Conservation (phyloP, 2,797 vertebrate genomes). For the Sebastiscus tertius region DNA sequence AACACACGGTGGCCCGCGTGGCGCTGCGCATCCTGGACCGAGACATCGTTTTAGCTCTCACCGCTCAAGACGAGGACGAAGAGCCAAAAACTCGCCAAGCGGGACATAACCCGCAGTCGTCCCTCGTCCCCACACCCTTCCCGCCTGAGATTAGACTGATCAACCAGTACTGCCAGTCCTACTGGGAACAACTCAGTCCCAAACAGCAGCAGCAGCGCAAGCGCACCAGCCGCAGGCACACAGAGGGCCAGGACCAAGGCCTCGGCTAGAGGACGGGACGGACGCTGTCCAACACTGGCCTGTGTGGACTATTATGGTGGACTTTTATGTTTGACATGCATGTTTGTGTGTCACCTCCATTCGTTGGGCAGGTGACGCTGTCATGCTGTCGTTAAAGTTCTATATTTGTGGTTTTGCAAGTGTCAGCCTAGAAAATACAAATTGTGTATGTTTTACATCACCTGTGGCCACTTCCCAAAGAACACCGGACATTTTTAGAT, state of each 20-base stretch:
- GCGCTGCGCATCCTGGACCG: constrained; percentile 84
- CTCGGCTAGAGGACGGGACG: constrained; percentile 62
- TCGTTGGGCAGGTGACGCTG: constrained; percentile 36
- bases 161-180: constrained; percentile 87
- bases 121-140: constrained; percentile 63
- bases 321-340: constrained; percentile 60
- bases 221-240: constrained; percentile 80
- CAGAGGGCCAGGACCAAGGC: constrained; percentile 78
- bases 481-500: neutral
- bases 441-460: constrained; percentile 43
- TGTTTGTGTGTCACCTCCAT: constrained; percentile 48
- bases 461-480: constrained; percentile 37
- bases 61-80: constrained; percentile 76
- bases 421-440: constrained; percentile 34
- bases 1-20: constrained; percentile 84
- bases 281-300: constrained; percentile 24
- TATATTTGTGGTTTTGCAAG: constrained; percentile 57
- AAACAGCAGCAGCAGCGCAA: constrained; percentile 77
- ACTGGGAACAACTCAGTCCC: constrained; percentile 82
- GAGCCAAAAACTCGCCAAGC: constrained; percentile 50
- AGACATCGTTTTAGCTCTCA: constrained; percentile 85
- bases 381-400: constrained; percentile 48
- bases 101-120: constrained; percentile 28
- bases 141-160: constrained; percentile 84
- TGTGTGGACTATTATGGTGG: constrained; percentile 35